These are phyloP conservation scores for Wiebesia pumilae DNA, from an alignment of 1,140 invertebrate genomes.

Conservation along the genomic window DNA sequence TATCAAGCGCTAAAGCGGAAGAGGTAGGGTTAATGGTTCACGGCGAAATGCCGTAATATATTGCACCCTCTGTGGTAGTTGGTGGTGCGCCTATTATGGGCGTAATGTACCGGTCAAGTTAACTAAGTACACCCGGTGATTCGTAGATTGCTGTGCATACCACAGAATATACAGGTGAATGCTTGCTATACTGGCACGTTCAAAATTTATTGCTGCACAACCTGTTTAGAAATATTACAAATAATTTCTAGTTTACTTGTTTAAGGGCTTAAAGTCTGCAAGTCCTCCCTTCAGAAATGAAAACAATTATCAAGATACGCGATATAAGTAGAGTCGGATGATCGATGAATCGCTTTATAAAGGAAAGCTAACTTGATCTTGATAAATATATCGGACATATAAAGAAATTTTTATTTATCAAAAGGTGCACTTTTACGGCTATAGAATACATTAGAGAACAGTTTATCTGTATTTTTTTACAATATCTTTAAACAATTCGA, in stretches of 20 bases:
- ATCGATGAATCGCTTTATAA: neutral
- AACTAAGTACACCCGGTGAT: conserved; percentile 52
- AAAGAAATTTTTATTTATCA: no score
- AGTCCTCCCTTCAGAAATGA: neutral
- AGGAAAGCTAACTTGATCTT: neutral
- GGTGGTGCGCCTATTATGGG: conserved; percentile 51
- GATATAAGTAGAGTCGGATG: neutral
- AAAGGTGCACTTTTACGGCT: no score
- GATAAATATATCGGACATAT: neutral
- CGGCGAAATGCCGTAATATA: conserved; percentile 61
- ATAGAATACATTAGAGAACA: no score
- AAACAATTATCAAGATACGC: neutral
- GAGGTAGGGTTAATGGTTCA: conserved; percentile 61
- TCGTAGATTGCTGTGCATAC: conserved; percentile 40
- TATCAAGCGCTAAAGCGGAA: conserved; percentile 54
- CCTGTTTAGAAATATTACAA: neutral
- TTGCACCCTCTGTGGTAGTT: conserved; percentile 47
- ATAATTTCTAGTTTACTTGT: neutral
- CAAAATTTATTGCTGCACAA: neutral
- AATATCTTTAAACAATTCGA: no score
- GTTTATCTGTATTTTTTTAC: no score
- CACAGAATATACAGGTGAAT: conserved; percentile 15
- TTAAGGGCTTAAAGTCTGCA: neutral
- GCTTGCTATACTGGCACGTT: conserved; percentile 6
- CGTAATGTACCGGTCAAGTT: conserved; percentile 54